These are phyloP conservation scores for Trichomalopsis sarcophagae DNA, from an alignment of 1,140 invertebrate species.

Conservation along the genomic window DNA sequence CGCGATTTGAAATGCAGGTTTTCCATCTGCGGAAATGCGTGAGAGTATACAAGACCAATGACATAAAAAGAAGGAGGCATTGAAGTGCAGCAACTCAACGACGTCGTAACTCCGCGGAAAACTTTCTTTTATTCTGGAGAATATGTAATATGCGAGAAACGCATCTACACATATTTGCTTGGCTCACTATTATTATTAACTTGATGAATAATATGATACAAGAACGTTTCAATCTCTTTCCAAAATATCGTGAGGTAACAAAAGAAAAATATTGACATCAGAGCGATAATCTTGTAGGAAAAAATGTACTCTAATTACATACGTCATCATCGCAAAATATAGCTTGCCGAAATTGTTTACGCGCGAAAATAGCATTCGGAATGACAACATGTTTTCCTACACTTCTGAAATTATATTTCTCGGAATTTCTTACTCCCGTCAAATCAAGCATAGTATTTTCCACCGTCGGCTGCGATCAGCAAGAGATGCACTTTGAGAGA, in stretches of 20 bases:
- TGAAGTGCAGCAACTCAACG: not conserved
- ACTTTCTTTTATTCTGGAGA: not conserved
- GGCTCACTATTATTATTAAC: no score
- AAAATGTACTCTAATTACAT: no score
- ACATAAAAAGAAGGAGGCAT: not conserved
- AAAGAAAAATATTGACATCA: no score
- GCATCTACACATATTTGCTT: no score
- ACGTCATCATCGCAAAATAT: no score
- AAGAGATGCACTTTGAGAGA: not conserved
- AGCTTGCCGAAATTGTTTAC: no score
- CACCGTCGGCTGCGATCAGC: not conserved
- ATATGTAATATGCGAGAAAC: not conserved
- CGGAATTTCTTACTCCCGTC: not conserved
- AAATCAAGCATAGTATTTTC: constrained; percentile 14
- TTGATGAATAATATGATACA: no score
- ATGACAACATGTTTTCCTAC: not conserved
- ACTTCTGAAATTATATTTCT: not conserved
- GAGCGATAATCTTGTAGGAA: no score
- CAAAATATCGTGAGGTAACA: no score
- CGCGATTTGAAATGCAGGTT: not conserved
- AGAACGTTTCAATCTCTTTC: no score
- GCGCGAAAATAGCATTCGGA: no score
- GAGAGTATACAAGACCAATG: not conserved
- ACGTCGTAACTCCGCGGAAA: not conserved
- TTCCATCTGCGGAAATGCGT: not conserved